Percentiles rank a stretch among this genome's conserved stretches.
Conservation (phyloP, 2,888 invertebrate genomes). For the Lasioglossum malachurum region DNA sequence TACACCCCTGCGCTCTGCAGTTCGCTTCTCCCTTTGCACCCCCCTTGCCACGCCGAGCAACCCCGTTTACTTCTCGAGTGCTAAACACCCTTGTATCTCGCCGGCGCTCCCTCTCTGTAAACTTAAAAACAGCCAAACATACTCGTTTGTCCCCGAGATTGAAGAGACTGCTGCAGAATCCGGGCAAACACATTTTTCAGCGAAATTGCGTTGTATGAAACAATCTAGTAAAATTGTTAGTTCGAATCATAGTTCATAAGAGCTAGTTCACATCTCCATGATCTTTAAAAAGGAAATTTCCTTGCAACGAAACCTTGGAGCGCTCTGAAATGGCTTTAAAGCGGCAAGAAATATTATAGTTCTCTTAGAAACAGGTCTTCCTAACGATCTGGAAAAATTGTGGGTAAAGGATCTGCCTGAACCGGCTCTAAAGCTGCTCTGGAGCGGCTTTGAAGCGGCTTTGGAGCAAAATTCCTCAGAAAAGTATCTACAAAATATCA, state of each 20-base stretch:
- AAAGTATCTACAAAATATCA: too few relatives aligned
- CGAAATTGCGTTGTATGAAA: background rate
- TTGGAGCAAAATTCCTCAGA: too few relatives aligned
- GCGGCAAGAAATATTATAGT: too few relatives aligned
- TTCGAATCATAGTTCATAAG: background rate
- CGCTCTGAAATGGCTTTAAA: too few relatives aligned
- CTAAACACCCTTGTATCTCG: slow-evolving; percentile 60
- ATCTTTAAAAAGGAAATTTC: too few relatives aligned
- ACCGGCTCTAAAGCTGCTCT: too few relatives aligned
- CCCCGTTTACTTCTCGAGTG: slow-evolving; percentile 63
- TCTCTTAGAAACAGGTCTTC: too few relatives aligned
- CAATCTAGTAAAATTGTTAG: background rate
- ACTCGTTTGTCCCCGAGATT: background rate
- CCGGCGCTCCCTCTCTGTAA: background rate
- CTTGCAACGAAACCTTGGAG: too few relatives aligned
- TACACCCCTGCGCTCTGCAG: slow-evolving; percentile 61
- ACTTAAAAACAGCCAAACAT: slow-evolving; percentile 30
- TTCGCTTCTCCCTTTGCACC: slow-evolving; percentile 23
- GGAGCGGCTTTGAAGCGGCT: too few relatives aligned
- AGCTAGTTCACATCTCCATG: too few relatives aligned
- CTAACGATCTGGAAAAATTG: too few relatives aligned
- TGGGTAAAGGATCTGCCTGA: too few relatives aligned
- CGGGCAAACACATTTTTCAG: background rate
- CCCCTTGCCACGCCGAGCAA: slow-evolving; percentile 38
- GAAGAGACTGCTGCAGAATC: background rate